Base-by-base conservation (phyloP, 2,888 invertebrate species). In the Andrena bucephala region DNA sequence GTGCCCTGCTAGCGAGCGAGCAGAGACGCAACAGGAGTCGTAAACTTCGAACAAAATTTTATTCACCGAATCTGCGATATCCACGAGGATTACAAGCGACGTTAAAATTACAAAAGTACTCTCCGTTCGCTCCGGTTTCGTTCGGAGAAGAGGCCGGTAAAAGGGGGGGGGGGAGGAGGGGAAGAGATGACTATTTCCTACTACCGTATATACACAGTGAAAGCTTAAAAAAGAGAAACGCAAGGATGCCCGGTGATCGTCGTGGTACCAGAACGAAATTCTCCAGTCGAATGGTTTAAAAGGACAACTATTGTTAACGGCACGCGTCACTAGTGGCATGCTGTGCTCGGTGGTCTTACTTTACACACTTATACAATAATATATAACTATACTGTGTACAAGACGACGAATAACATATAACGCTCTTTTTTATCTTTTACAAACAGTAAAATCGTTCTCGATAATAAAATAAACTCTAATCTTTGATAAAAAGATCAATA, bases 401-500 rank as follows among this genome's bases (percentile, higher is more conserved):
- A 52, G 29, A 72, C 48, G 82, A 78, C 50, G 69, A 78, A 68
- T 60, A 83, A 78, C 83, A 83, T 29, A 70, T 83, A 80, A 81
- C 62, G 70, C 57, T 57, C 24, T 57, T 57, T 67, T 77, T 81
- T 84, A 87, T 88, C 72, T 81, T 71, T 85, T 88, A 87, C 85
- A 84, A 85, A 85, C 85, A 79, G 85, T 90, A 88, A 91, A 89
- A 87, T 88, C 87, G 82, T 82, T 87, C 77, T 88, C 70, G 69
- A 89, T 92, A 91, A 90, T 91, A 92, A 92, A 93, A 92, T 92
- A 92, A 93, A 92, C 90, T 92, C 91, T 92, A 93, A 91, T 92
- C 90, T 92, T 92, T 90, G 89, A 90, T 90, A 90, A 90, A 90
- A 91, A 89, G 85, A 90, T 88, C 86, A 85, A 90, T 89, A 85